Conservation (phyloP, 2,888 invertebrate species). For the Diogma glabrata region DNA sequence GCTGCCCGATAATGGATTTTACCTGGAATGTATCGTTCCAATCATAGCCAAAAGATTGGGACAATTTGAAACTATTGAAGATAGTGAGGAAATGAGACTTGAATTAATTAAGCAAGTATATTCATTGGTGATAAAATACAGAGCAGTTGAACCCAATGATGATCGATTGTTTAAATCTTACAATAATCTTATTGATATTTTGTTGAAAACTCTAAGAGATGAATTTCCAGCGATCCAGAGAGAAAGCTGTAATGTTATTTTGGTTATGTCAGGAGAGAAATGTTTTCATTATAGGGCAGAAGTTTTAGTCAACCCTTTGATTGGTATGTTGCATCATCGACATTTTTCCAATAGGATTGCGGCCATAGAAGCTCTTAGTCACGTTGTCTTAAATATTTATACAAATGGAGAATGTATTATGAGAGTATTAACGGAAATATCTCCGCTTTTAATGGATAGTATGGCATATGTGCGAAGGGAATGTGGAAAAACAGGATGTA, state of each 20-base stretch:
- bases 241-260: slow-evolving; percentile 60
- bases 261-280: slow-evolving; percentile 50
- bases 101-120: slow-evolving; percentile 53
- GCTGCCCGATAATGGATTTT: slow-evolving; percentile 55
- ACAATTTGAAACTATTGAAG: slow-evolving; percentile 54
- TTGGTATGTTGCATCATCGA: slow-evolving; percentile 65
- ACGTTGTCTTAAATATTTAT: slow-evolving; percentile 45
- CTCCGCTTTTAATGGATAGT: slow-evolving; percentile 78
- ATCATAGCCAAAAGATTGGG: slow-evolving; percentile 67
- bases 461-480: slow-evolving; percentile 64
- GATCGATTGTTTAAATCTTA: slow-evolving; percentile 24
- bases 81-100: slow-evolving; percentile 71
- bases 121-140: slow-evolving; percentile 51
- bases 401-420: slow-evolving; percentile 62
- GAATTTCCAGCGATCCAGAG: slow-evolving; percentile 71
- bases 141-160: slow-evolving; percentile 44
- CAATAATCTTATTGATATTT: slow-evolving; percentile 55
- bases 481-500: slow-evolving; percentile 63
- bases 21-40: slow-evolving; percentile 63
- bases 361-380: slow-evolving; percentile 62
- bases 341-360: slow-evolving; percentile 68
- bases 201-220: slow-evolving; percentile 61
- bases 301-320: slow-evolving; percentile 57
- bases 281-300: slow-evolving; percentile 69
- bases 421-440: slow-evolving; percentile 64